Evolutionary conservation across 2,113 vertebrate species (phyloP), one percentile per base, ranked within the genome.

Genomic region (Brachyhypopomus gauderio): DNA sequence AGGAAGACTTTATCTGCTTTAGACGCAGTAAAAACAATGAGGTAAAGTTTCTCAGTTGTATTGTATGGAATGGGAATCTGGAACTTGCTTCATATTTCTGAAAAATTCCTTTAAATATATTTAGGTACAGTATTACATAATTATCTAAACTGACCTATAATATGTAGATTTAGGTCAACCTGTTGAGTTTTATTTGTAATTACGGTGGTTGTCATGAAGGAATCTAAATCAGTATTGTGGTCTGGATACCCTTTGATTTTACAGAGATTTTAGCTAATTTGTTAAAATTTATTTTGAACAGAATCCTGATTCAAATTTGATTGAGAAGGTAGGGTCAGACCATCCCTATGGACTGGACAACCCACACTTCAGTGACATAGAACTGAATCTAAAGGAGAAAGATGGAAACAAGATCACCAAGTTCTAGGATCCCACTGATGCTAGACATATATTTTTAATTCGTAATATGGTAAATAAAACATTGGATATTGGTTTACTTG

Each of bases 1-100:
- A 30, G 81, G 87, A 34, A 3, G 91, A 94, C 82, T 76, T 94
- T 7, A n/a, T 90, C 36, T 93, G 91, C 86, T 93, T 89, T 81
- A 60, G 23, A 16, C 85, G 80, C 38, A 81, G 59, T 22, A 78
- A 88, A 55, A 85, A 88, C 12, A 71, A 71, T 66, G 25, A 91
- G 92, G 93, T 93, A 85, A 81, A 88, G 34, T 48, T 48, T 79
- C 6, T 78, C 19, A 79, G 12, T 58, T 7, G 30, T 58, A 67
- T 11, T 16, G 0, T 76, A 34, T 69, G 4, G 22, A 83, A 82
- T 11, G 2, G 16, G 36, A 8, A 4, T 22, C 20, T 48, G 45
- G 9, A 48, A 48, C 9, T 48, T 11, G 9, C 45, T 48, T 48
- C 45, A 48, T 48, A 48, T 9, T 48, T 48, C 4, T 48, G 45